These are phyloP conservation scores for Apotomis turbidana DNA, from an alignment of 2,888 invertebrate genomes.

Conservation along the genomic window DNA sequence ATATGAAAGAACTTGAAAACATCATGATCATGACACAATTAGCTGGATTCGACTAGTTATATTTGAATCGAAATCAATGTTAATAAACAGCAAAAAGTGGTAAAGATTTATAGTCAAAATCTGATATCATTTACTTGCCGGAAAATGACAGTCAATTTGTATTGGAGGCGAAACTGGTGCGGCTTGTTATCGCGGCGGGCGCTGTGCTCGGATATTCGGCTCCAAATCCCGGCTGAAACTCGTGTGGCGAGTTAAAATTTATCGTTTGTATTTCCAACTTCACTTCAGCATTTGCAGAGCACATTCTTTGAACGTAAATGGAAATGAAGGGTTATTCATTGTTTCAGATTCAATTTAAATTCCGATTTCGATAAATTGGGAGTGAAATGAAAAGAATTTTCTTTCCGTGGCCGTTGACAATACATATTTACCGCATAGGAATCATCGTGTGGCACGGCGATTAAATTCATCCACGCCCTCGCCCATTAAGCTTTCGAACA, in stretches of 20 bases:
- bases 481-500: constrained; percentile 65
- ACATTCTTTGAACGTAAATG: constrained; percentile 38
- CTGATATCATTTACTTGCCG: constrained; percentile 28
- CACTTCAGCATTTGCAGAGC: constrained; percentile 35
- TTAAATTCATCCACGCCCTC: constrained; percentile 60
- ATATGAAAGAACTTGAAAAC: too few relatives aligned
- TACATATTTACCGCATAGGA: constrained; percentile 56
- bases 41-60: too few relatives aligned
- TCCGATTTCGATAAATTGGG: constrained; percentile 39
- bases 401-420: constrained; percentile 56
- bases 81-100: too few relatives aligned
- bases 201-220: constrained; percentile 51
- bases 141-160: constrained; percentile 66
- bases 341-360: constrained; percentile 39
- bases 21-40: too few relatives aligned
- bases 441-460: constrained; percentile 54
- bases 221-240: constrained; percentile 40
- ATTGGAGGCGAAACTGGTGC: constrained; percentile 59
- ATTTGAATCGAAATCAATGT: too few relatives aligned
- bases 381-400: constrained; percentile 46
- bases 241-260: constrained; percentile 41
- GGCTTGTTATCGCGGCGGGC: constrained; percentile 61
- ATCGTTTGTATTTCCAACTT: constrained; percentile 41
- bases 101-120: too few relatives aligned
- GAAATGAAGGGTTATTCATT: constrained; percentile 40